These are phyloP conservation scores for Drosophila takahashii DNA, from an alignment of 1,140 invertebrate genomes.

Conservation along the genomic window DNA sequence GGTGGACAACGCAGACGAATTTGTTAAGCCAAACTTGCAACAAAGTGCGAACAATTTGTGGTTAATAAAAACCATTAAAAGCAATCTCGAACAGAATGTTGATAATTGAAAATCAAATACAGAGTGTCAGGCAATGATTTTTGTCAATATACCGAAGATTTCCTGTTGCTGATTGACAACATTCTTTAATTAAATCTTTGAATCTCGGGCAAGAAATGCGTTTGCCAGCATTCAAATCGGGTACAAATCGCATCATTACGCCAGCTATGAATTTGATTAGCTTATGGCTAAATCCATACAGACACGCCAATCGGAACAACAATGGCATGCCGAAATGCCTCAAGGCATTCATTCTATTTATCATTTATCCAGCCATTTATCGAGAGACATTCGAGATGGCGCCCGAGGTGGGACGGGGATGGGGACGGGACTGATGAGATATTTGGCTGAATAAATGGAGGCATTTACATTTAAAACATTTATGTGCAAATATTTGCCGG, in stretches of 20 bases:
- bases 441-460: constrained; percentile 58
- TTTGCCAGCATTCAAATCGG: constrained; percentile 11
- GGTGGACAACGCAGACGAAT: constrained; percentile 13
- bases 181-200: constrained; percentile 62
- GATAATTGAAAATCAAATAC: constrained; percentile 14
- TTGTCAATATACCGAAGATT: background rate
- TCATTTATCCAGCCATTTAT: constrained; percentile 74
- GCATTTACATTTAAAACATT: constrained; percentile 74
- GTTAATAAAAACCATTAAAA: constrained; percentile 44
- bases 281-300: constrained; percentile 76
- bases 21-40: constrained; percentile 5
- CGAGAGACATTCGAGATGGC: constrained; percentile 65
- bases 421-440: constrained; percentile 38
- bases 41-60: constrained; percentile 46
- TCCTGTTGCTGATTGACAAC: constrained; percentile 5
- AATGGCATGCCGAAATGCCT: constrained; percentile 63
- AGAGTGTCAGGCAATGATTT: background rate
- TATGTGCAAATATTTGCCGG: constrained; percentile 63
- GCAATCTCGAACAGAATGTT: background rate
- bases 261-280: constrained; percentile 76
- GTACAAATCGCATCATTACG: constrained; percentile 61
- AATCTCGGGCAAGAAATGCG: constrained; percentile 36
- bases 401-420: background rate
- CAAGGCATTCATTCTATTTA: constrained; percentile 78
- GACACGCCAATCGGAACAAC: constrained; percentile 50